Evolutionary conservation across 2,113 vertebrate genomes (phyloP).

Genomic region (Ctenomys sociabilis): DNA sequence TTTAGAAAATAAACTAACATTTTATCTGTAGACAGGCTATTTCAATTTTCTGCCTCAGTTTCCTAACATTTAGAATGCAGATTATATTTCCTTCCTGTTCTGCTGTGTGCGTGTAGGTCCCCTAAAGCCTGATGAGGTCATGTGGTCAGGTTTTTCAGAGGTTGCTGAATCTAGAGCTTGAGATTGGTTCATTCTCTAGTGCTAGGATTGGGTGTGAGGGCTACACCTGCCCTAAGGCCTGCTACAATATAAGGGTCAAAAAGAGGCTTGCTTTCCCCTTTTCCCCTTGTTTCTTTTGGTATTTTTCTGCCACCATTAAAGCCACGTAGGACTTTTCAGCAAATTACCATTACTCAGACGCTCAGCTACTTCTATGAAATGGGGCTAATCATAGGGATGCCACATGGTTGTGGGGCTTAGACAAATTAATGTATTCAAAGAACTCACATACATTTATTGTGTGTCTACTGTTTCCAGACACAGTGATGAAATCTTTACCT

Average conservation of each 20-base stretch:
- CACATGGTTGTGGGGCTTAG: neutral
- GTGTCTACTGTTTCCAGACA: neutral
- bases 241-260: neutral
- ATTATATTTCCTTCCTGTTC: neutral
- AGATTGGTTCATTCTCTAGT: neutral
- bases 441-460: neutral
- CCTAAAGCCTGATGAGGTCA: neutral
- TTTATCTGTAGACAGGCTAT: neutral
- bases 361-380: neutral
- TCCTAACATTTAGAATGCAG: neutral
- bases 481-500: constrained; percentile 23
- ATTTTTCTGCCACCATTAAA: neutral
- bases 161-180: neutral
- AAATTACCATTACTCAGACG: neutral
- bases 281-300: neutral
- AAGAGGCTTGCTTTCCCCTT: neutral
- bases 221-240: too few relatives aligned
- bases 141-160: neutral
- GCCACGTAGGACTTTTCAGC: neutral
- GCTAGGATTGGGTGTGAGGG: neutral
- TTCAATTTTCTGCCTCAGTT: constrained; percentile 1
- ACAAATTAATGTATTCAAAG: neutral
- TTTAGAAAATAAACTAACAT: constrained; percentile 19
- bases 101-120: too few relatives aligned
- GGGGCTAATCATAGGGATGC: neutral